Conservation (phyloP, 2,888 invertebrate genomes). For the Campoplex nolae region DNA sequence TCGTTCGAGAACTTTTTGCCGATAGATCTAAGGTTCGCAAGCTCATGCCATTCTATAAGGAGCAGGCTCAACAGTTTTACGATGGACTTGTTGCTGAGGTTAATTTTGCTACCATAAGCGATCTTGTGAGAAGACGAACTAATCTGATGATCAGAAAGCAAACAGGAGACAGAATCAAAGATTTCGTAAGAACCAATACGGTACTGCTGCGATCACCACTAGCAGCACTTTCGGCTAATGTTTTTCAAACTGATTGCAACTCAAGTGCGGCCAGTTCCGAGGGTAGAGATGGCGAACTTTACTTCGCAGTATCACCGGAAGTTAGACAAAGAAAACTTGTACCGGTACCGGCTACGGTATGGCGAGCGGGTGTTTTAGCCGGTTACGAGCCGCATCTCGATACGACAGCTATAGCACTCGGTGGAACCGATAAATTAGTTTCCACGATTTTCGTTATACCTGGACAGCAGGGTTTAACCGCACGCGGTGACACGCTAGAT, state of each 20-base stretch:
- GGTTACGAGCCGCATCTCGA: slow-evolving; percentile 94
- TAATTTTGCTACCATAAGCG: slow-evolving; percentile 92
- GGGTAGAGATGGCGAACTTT: slow-evolving; percentile 94
- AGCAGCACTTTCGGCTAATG: slow-evolving; percentile 92
- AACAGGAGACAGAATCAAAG: slow-evolving; percentile 91
- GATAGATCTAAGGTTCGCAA: slow-evolving; percentile 91
- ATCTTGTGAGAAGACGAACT: slow-evolving; percentile 92
- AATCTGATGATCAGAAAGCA: slow-evolving; percentile 92
- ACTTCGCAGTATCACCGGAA: slow-evolving; percentile 93
- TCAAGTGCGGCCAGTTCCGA: slow-evolving; percentile 90
- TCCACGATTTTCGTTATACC: slow-evolving; percentile 94
- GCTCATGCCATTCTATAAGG: slow-evolving; percentile 94
- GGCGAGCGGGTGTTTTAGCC: slow-evolving; percentile 91
- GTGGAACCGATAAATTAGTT: slow-evolving; percentile 89
- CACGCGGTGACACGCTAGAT: slow-evolving; percentile 92
- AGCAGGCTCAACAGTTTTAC: slow-evolving; percentile 94
- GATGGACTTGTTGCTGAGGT: slow-evolving; percentile 94
- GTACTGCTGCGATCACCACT: slow-evolving; percentile 91
- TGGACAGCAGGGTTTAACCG: slow-evolving; percentile 93
- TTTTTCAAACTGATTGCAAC: slow-evolving; percentile 94
- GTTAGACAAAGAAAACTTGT: slow-evolving; percentile 92
- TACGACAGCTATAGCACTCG: slow-evolving; percentile 93
- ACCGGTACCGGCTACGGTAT: slow-evolving; percentile 93
- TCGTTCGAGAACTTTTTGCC: slow-evolving; percentile 93
- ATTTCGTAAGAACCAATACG: slow-evolving; percentile 91